Conservation (phyloP, 2,113 vertebrate genomes). For the Pelecanoides urinatrix region DNA sequence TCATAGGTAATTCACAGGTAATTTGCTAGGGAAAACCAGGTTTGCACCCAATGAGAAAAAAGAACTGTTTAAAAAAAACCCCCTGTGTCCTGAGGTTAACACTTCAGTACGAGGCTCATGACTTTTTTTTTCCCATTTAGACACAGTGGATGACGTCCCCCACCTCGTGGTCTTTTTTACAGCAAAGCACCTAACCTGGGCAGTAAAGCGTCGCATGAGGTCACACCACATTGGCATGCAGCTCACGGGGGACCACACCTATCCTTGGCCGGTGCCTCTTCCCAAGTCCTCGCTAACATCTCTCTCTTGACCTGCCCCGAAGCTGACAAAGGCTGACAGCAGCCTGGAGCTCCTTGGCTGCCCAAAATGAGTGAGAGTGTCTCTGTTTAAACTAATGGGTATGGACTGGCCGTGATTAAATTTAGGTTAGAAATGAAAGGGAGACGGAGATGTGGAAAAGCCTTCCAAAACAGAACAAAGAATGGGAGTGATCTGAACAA, state of each 20-base stretch:
- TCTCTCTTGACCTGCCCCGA: neutral
- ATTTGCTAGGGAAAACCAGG: neutral
- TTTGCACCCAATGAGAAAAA: neutral
- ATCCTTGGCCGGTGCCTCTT: neutral
- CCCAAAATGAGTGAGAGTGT: neutral
- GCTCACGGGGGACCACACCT: neutral
- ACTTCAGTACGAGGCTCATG: fast-evolving
- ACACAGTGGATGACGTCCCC: neutral
- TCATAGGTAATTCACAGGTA: neutral
- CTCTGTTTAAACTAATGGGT: neutral
- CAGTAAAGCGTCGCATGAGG: neutral
- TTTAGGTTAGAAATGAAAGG: neutral
- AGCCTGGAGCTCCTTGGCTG: neutral
- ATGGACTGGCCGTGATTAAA: neutral
- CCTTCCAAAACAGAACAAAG: neutral
- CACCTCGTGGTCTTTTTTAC: fast-evolving
- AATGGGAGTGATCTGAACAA: conserved; percentile 1
- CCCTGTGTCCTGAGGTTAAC: neutral
- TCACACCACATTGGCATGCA: fast-evolving
- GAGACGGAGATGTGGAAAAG: neutral
- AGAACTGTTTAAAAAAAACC: neutral
- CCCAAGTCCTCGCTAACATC: neutral
- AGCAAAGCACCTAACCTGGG: neutral
- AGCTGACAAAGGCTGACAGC: neutral
- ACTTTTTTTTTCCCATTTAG: neutral